These are phyloP conservation scores for Sarcophaga carnaria DNA, from an alignment of 2,888 invertebrate species.

Conservation along the genomic window DNA sequence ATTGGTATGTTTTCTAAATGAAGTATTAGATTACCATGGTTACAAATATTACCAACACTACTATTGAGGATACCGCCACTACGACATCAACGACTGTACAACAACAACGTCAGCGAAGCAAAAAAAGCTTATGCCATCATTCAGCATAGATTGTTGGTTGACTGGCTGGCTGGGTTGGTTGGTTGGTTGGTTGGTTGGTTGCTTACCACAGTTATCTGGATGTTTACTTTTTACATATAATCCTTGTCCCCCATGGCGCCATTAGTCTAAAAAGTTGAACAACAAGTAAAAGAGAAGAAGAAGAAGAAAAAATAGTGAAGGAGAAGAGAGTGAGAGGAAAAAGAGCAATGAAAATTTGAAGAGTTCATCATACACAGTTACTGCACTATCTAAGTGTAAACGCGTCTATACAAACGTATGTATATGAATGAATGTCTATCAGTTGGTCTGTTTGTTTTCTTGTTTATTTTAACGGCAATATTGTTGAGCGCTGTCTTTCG, in stretches of 20 bases:
- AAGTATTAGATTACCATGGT: slow-evolving; percentile 44
- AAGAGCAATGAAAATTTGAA: slow-evolving; percentile 8
- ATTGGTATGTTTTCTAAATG: slow-evolving; percentile 4
- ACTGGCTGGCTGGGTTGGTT: background rate
- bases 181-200: background rate
- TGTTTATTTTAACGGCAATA: slow-evolving; percentile 37
- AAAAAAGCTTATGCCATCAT: slow-evolving; percentile 28
- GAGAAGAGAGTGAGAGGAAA: background rate
- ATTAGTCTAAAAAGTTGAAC: slow-evolving; percentile 59
- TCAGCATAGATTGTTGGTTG: slow-evolving; percentile 2
- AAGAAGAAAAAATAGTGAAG: background rate
- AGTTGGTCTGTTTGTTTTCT: slow-evolving; percentile 13
- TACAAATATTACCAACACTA: slow-evolving; percentile 40
- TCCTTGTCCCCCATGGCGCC: slow-evolving; percentile 63
- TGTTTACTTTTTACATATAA: slow-evolving; percentile 46
- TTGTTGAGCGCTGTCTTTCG: slow-evolving; percentile 52
- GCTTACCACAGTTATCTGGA: slow-evolving; percentile 48
- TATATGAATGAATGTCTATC: background rate
- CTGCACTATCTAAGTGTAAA: slow-evolving; percentile 31
- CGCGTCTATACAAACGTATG: background rate
- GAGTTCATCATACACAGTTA: slow-evolving; percentile 57
- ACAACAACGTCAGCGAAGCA: slow-evolving; percentile 2
- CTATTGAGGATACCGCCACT: slow-evolving; percentile 7
- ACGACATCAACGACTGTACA: slow-evolving; percentile 5
- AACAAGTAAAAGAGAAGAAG: slow-evolving; percentile 14